Evolutionary conservation across 2,888 invertebrate genomes (phyloP).

Genomic region (Callimorpha dominula): DNA sequence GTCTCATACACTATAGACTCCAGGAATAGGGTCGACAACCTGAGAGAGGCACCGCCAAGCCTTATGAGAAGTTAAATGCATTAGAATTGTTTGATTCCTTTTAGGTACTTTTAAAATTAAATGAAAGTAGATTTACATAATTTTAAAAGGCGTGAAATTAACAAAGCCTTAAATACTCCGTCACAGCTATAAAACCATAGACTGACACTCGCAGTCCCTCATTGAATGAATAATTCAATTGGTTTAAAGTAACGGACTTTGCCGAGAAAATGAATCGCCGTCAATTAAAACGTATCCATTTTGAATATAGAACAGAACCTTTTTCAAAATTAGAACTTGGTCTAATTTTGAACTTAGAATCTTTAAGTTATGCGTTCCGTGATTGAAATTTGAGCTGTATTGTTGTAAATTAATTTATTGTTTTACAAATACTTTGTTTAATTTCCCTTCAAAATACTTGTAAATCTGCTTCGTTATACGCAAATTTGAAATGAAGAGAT

Average conservation of each 20-base stretch:
- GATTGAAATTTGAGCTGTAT: conserved; percentile 41
- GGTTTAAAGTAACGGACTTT: conserved; percentile 41
- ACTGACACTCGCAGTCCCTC: conserved; percentile 31
- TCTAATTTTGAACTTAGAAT: conserved; percentile 53
- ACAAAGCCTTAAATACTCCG: conserved; percentile 14
- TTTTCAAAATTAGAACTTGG: conserved; percentile 53
- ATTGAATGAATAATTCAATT: conserved; percentile 49
- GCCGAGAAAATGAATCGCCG: conserved; percentile 48
- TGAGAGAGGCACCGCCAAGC: background rate
- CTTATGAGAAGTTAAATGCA: background rate
- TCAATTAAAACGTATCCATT: conserved; percentile 53
- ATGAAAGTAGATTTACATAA: conserved; percentile 2
- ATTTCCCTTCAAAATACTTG: background rate
- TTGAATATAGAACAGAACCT: conserved; percentile 58
- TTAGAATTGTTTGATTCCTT: background rate
- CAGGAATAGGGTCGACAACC: background rate
- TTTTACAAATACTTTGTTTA: conserved; percentile 23
- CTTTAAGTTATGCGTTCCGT: conserved; percentile 38
- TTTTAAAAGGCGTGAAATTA: conserved; percentile 13
- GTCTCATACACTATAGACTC: background rate
- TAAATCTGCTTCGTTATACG: background rate
- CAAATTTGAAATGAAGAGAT: background rate
- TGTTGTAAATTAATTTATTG: conserved; percentile 41
- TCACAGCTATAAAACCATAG: conserved; percentile 10
- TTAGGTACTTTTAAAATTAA: conserved; percentile 1